Base-by-base conservation (phyloP, 2,113 vertebrate species). In the Entelurus aequoreus region DNA sequence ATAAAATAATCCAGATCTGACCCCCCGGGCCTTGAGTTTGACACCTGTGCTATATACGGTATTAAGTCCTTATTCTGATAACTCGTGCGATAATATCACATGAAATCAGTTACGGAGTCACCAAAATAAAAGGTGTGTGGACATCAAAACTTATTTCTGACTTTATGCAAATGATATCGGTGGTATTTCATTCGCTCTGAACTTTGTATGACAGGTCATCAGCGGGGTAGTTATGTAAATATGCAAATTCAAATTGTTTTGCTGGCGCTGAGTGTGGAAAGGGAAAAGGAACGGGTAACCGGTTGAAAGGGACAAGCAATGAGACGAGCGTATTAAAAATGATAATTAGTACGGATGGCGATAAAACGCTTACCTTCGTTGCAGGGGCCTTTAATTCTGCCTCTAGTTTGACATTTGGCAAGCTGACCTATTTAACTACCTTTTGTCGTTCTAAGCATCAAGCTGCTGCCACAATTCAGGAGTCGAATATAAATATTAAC, bases 131-230 rank as follows among this genome's bases (percentile, higher is more conserved):
- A 19, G 19, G 5, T 48, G 48, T 74, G 69, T 66, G 68, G 78
- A 81, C 75, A 74, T 48, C 58, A 36, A 62, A 74, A 56, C 59
- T 75, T 76, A 79, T 82, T 81, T 68, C 63, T 68, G 73, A 68
- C 71, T 75, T 65, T 47, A 78, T 78, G 76, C 63, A 72, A 77
- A 84, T 83, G 53, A 72, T 78, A 79, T 79, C 70, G 78, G 61
- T 48, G 46, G 70, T 75, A 71, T 85, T 84, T 81, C 69, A 76
- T 62, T 72, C 54, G 36, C 62, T 19, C 62, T 84, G 70, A 80
- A 80, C 82, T 76, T 79, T 81, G 65, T 64, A 75, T 71, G 68
- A 66, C 68, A 86, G 74, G 36, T 19, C 19, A 19, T 19, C 19
- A 19, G 19, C 2, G 19, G 19, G 19, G 42, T 40, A 71, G 71